phyloP scores from a whole-genome alignment of 2,888 invertebrate genomes.

The Elysia crispata region DNA sequence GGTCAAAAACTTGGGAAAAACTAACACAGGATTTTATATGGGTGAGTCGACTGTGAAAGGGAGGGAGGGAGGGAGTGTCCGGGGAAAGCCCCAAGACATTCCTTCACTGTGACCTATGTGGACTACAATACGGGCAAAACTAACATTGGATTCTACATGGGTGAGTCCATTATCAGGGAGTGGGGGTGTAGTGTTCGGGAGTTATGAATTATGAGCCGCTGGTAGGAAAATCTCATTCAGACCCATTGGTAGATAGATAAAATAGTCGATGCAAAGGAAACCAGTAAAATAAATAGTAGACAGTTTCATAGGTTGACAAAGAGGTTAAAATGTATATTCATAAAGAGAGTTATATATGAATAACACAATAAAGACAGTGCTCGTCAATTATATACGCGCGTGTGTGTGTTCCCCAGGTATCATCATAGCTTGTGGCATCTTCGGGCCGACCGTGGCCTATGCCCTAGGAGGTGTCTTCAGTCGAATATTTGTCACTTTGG shows the following conservation, averaged over 20 bases:
- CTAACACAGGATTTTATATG: constrained; percentile 59
- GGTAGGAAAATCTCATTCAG: too few relatives aligned
- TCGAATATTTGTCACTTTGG: constrained; percentile 42
- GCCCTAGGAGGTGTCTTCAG: constrained; percentile 38
- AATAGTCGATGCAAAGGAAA: too few relatives aligned
- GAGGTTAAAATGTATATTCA: too few relatives aligned
- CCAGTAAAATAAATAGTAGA: too few relatives aligned
- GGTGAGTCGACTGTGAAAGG: constrained; percentile 51
- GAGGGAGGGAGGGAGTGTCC: constrained; percentile 59
- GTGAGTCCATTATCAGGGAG: too few relatives aligned
- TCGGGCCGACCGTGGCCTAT: constrained; percentile 45
- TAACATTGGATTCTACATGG: constrained; percentile 60
- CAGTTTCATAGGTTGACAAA: too few relatives aligned
- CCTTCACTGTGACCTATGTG: constrained; percentile 57
- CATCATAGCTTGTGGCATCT: constrained; percentile 23
- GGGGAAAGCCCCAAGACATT: constrained; percentile 55
- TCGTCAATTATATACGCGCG: too few relatives aligned
- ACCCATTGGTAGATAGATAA: too few relatives aligned
- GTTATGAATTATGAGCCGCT: too few relatives aligned
- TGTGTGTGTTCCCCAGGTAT: constrained; percentile 27
- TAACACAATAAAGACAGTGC: too few relatives aligned
- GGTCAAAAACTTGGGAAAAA: constrained; percentile 59
- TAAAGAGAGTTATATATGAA: too few relatives aligned
- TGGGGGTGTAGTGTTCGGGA: too few relatives aligned
- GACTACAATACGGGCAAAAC: constrained; percentile 59